Base-by-base conservation (phyloP, 1,140 invertebrate genomes). In the Heliothis virescens region DNA sequence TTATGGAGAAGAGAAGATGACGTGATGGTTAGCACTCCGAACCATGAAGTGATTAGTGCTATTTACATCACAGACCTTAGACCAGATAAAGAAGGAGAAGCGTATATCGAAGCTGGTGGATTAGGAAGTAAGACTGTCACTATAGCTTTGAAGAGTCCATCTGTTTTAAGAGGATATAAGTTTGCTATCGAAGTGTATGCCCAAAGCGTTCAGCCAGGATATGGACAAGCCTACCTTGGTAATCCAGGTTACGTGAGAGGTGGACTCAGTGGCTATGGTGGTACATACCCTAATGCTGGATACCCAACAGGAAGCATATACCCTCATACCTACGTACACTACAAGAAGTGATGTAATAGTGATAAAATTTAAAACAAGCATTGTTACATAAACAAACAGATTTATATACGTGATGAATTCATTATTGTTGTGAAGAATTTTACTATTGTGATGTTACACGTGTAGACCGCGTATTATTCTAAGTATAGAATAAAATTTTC, bases 81-180 rank as follows among this genome's bases (percentile, higher is more conserved):
- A 59, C 18, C 60, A 11, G 81, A 76, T 55, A 80, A 77, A 34
- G 71, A 75, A 53, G 81, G 81, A 50, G 73, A 80, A 77, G 78
- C 74, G 0, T 72, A 76, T 57, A 73, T 82, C 21, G 65, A 65
- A 50, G 55, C 47, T 29, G 81, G 81, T 15, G 81, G 81, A 72
- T 29, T 82, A n/a, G 81, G 78, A 13, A 77, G 52, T 0, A 76
- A 76, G 5, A 76, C 50, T 29, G 78, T 80, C 0, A 80, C 77
- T 0, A 79, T 81, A 15, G 67, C 26, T 0, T 65, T 81, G n/a
- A 78, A 79, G 16, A 81, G 80, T 65, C 80, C 80, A 3, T 57
- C 74, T 15, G 48, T 73, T 47, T 73, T 81, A 11, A 62, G 80
- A 65, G 80, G 80, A 12, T 81, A 81, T 29, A 65, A 78, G 15